Base-by-base conservation (phyloP, 2,113 vertebrate genomes). In the Seriola dumerili region DNA sequence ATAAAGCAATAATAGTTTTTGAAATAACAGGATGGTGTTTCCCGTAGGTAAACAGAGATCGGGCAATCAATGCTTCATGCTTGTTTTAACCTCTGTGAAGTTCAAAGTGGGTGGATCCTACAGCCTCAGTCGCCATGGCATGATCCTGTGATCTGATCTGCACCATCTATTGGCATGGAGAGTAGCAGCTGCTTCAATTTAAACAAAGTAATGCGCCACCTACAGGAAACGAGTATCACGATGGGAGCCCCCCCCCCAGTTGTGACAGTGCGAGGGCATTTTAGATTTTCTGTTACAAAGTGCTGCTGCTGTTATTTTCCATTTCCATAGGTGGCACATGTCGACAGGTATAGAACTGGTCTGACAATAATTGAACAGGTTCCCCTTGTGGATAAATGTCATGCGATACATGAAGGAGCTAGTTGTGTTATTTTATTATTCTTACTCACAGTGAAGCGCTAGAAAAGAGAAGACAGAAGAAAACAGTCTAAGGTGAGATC, bases 11-110 rank as follows among this genome's bases (percentile, higher is more conserved):
- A 3, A 42, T 1, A 78, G 59, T 12, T 59, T 75, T 67, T 67
- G 78, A 90, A 86, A 90, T 85, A 81, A 76, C 19, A 72, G 74
- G 57, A 88, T 63, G 29, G 1, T 48, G 44, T 76, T 78, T 16
- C 36, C 0, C 0, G 19, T 11, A 10, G 64, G 40, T 64, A 21
- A 64, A 74, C 46, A 59, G 34, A 54, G 0, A 21, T 4, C 17
- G 2, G 59, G 12, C 44, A 5, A 59, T 70, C 48, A 10, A 13
- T 17, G n/a, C 32, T 23, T 65, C 25, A 16, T 3, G 40, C 40
- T 59, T 58, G 64, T 62, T 80, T 23, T 16, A 54, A 21, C 55
- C 40, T 66, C 44, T 58, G 64, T 25, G 21, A 38, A n/a, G 34
- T 5, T 13, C 1, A 44, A 64, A 11, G 61, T 63, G 61, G 21